phyloP scores from a whole-genome alignment of 2,113 vertebrate genomes.

The Neotragus pygmaeus region DNA sequence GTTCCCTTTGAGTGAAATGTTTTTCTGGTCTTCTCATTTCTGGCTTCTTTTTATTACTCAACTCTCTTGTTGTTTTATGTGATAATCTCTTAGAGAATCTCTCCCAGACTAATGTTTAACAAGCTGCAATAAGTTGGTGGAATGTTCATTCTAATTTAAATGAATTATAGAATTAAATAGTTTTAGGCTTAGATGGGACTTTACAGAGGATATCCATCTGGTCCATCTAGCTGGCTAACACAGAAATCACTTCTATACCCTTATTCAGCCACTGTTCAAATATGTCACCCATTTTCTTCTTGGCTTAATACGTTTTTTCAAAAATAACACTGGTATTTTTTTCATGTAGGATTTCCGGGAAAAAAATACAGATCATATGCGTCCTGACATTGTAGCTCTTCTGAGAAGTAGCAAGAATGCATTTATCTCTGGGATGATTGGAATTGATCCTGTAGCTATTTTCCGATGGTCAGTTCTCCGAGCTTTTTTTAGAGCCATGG shows the following conservation, averaged over 20 bases:
- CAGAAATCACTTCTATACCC: not conserved
- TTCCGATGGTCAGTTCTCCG: conserved; percentile 98
- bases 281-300: not conserved
- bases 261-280: not conserved
- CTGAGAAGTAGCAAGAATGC: conserved; percentile 95
- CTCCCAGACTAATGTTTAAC: not conserved
- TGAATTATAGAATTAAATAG: not conserved
- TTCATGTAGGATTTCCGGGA: conserved; percentile 93
- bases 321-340: conserved; percentile 28
- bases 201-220: not conserved
- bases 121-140: not conserved
- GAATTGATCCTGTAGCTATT: conserved; percentile 92
- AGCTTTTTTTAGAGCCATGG: conserved; percentile 93
- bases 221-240: not conserved
- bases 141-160: not conserved
- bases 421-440: conserved; percentile 95
- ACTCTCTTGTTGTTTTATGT: not conserved
- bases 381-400: conserved; percentile 95
- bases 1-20: not conserved
- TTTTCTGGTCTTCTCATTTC: not conserved
- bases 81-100: not conserved
- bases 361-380: conserved; percentile 99
- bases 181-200: not conserved
- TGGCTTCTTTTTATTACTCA: not conserved
- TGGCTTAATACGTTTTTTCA: not conserved